These are phyloP conservation scores for Triplophysa rosa DNA, from an alignment of 2,113 vertebrate genomes.

Conservation along the genomic window DNA sequence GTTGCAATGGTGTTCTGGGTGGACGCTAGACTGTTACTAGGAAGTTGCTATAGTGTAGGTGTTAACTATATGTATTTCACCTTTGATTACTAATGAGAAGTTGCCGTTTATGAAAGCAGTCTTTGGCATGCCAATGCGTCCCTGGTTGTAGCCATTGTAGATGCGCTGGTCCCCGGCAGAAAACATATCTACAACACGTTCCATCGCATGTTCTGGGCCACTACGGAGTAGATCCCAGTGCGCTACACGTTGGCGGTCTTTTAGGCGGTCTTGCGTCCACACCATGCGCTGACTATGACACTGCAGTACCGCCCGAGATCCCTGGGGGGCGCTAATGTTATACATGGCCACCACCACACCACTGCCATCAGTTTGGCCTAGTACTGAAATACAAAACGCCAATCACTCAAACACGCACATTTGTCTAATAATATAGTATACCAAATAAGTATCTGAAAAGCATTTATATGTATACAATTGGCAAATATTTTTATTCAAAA, in stretches of 20 bases:
- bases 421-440: not conserved
- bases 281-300: slow-evolving; percentile 92
- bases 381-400: slow-evolving; percentile 48
- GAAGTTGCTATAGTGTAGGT: no score
- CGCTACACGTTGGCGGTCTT: slow-evolving; percentile 90
- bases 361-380: slow-evolving; percentile 71
- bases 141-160: slow-evolving; percentile 82
- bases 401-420: not conserved
- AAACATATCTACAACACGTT: slow-evolving; percentile 88
- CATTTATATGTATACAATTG: not conserved
- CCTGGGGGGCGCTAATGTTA: slow-evolving; percentile 75
- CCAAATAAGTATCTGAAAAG: not conserved
- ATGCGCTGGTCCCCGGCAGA: slow-evolving; percentile 86
- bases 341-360: slow-evolving; percentile 82
- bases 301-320: slow-evolving; percentile 78
- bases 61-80: slow-evolving; percentile 49
- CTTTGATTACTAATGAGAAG: slow-evolving; percentile 87
- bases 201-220: slow-evolving; percentile 67
- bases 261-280: slow-evolving; percentile 88
- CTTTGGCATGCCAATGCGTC: slow-evolving; percentile 77
- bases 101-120: slow-evolving; percentile 87
- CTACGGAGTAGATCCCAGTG: slow-evolving; percentile 87
- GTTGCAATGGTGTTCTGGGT: no score
- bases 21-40: not conserved
- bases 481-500: not conserved